Conservation (phyloP, 1,140 invertebrate species). For the Belonocnema kinseyi region DNA sequence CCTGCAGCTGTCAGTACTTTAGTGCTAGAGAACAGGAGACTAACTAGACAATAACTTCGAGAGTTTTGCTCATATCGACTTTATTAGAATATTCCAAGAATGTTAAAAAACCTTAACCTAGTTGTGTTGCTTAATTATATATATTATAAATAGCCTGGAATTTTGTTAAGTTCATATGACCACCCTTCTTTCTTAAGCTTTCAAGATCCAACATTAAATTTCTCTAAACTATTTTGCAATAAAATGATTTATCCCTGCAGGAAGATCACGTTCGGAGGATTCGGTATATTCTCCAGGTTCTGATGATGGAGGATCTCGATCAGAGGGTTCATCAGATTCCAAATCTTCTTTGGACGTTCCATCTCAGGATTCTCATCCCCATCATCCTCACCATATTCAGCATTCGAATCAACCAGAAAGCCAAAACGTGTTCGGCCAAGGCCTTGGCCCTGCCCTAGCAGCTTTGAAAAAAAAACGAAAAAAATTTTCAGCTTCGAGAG, state of each 20-base stretch:
- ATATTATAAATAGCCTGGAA: too few relatives aligned
- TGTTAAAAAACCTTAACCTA: too few relatives aligned
- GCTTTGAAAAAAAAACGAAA: conserved; percentile 85
- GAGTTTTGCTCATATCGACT: too few relatives aligned
- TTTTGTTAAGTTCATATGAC: too few relatives aligned
- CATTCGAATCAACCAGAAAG: conserved; percentile 59
- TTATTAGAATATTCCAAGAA: too few relatives aligned
- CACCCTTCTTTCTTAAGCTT: too few relatives aligned
- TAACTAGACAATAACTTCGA: too few relatives aligned
- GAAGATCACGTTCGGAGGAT: conserved; percentile 82
- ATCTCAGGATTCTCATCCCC: conserved; percentile 57
- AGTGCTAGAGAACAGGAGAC: too few relatives aligned
- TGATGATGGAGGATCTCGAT: conserved; percentile 68
- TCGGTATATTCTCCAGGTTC: conserved; percentile 82
- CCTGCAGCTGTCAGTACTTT: too few relatives aligned
- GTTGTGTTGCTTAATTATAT: too few relatives aligned
- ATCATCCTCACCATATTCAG: conserved; percentile 49
- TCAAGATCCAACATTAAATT: neutral
- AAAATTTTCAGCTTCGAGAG: conserved; percentile 86
- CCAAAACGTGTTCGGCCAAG: conserved; percentile 64
- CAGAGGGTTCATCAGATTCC: conserved; percentile 70
- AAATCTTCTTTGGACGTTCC: conserved; percentile 69
- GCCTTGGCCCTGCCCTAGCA: conserved; percentile 77
- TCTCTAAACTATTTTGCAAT: conserved; percentile 32
- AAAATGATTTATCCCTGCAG: conserved; percentile 46